phyloP scores from a whole-genome alignment of 2,888 invertebrate genomes.

The Gortyna flavago region DNA sequence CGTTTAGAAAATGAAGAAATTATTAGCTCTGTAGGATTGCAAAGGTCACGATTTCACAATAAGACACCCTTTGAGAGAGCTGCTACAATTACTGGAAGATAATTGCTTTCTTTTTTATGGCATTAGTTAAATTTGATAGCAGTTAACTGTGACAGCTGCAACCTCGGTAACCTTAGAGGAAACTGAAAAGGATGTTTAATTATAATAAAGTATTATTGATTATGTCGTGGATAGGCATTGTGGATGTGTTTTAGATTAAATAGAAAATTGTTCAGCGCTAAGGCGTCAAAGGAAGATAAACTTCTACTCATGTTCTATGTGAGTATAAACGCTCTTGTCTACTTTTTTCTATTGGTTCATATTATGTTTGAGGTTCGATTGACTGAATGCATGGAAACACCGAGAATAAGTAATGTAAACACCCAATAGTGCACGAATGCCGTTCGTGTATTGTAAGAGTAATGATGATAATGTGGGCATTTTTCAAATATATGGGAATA shows the following conservation, averaged over 20 bases:
- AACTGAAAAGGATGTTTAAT: constrained; percentile 19
- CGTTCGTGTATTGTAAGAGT: constrained; percentile 22
- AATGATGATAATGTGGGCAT: not conserved
- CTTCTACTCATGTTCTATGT: too few relatives aligned
- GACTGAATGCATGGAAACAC: constrained; percentile 42
- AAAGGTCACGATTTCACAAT: constrained; percentile 32
- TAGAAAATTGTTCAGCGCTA: not conserved
- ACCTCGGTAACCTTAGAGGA: constrained; percentile 8
- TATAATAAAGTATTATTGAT: constrained; percentile 1
- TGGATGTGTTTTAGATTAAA: too few relatives aligned
- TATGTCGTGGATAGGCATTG: not conserved
- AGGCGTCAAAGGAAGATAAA: too few relatives aligned
- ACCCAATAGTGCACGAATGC: constrained; percentile 28
- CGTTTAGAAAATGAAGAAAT: constrained; percentile 20
- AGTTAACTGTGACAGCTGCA: constrained; percentile 9
- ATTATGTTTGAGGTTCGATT: constrained; percentile 33
- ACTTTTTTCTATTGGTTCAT: too few relatives aligned
- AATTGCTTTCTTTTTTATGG: constrained; percentile 50
- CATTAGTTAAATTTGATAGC: constrained; percentile 23
- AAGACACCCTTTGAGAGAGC: constrained; percentile 31
- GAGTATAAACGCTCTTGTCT: too few relatives aligned
- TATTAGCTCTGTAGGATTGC: not conserved
- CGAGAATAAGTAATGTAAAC: constrained; percentile 49
- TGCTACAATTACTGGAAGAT: constrained; percentile 13
- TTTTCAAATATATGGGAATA: constrained; percentile 14